Conservation (phyloP, 2,113 vertebrate genomes). For the Sapayoa aenigma region DNA sequence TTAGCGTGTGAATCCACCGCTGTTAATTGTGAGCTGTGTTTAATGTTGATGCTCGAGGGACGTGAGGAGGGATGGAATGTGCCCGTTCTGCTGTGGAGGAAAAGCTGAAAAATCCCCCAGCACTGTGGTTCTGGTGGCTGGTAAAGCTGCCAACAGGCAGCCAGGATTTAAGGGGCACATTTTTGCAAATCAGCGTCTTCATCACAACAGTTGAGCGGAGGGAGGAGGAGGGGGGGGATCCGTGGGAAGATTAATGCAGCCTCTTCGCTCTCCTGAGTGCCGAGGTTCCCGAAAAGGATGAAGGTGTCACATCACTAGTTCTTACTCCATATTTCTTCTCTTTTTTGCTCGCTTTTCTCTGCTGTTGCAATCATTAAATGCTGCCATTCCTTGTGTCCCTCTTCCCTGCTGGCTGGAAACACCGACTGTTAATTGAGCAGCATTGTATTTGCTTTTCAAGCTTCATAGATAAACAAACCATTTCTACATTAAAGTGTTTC, state of each 20-base stretch:
- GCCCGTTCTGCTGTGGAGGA: background rate
- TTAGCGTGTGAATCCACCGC: background rate
- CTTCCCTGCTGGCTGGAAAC: background rate
- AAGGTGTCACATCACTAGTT: background rate
- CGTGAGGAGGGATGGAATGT: background rate
- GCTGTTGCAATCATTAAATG: background rate
- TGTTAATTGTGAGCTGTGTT: background rate
- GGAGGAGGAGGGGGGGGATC: background rate
- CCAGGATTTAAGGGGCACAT: background rate
- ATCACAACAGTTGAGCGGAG: background rate
- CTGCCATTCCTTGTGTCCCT: background rate
- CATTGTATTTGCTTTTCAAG: background rate
- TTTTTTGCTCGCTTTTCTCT: background rate
- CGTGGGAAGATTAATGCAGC: background rate
- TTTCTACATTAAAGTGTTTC: background rate
- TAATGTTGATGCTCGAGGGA: slow-evolving; percentile 6
- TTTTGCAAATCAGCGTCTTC: slow-evolving; percentile 19
- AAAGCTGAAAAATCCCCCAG: background rate
- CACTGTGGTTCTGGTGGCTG: background rate
- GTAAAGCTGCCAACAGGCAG: background rate
- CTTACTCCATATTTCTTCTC: background rate
- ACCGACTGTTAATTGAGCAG: background rate
- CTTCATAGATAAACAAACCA: background rate
- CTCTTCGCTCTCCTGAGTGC: background rate
- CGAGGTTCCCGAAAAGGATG: background rate